Conservation (phyloP, 2,113 vertebrate genomes). For the Odocoileus virginianus region DNA sequence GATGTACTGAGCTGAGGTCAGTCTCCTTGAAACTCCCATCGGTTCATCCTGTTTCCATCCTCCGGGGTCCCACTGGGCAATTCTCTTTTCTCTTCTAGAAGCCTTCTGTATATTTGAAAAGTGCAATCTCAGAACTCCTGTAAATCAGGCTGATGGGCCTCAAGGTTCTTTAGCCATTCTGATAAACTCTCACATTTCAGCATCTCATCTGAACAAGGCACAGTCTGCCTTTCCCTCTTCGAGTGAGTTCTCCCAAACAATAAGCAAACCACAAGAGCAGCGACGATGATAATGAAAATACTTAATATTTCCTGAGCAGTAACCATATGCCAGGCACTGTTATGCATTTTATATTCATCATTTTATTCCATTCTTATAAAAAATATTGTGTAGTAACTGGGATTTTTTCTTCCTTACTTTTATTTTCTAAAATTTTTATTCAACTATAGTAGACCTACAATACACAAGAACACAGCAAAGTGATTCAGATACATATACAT, state of each 20-base stretch:
- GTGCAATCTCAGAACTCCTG: background rate
- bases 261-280: background rate
- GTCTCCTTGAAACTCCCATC: background rate
- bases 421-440: background rate
- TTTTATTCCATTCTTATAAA: background rate
- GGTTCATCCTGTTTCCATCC: background rate
- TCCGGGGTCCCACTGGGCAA: background rate
- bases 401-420: background rate
- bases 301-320: background rate
- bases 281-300: background rate
- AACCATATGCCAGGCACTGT: background rate
- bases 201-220: background rate
- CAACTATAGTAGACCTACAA: background rate
- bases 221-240: background rate
- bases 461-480: background rate
- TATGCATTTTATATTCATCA: background rate
- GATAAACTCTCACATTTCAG: background rate
- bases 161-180: background rate
- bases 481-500: background rate
- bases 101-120: background rate
- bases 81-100: constrained; percentile 17
- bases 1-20: background rate
- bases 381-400: background rate
- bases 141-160: background rate
- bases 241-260: background rate